Conservation (phyloP, 2,113 vertebrate genomes). For the Uropsilus gracilis region DNA sequence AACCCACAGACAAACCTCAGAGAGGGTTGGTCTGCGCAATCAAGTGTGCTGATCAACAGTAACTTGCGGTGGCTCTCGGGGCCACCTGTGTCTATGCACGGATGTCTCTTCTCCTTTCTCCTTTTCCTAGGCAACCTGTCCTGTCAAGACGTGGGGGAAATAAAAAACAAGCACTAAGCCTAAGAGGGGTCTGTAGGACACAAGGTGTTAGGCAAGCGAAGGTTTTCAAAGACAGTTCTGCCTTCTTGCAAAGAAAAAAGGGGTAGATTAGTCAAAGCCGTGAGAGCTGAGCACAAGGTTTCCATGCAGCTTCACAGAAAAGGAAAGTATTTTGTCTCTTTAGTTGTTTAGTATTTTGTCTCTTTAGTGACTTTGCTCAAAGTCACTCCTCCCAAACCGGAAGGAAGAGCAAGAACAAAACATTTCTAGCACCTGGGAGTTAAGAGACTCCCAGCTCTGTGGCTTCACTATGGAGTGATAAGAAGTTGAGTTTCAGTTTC, state of each 20-base stretch:
- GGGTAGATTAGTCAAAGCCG: neutral
- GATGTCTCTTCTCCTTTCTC: too few species aligned
- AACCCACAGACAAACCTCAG: neutral
- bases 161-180: too few species aligned
- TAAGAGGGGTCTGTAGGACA: neutral
- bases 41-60: neutral
- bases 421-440: neutral
- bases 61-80: neutral
- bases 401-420: neutral
- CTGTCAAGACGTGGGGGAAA: too few species aligned
- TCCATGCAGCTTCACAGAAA: neutral
- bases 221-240: too few species aligned
- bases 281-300: neutral
- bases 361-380: neutral
- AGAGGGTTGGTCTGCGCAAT: neutral
- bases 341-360: neutral
- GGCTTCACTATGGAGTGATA: neutral
- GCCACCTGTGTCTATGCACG: too few species aligned
- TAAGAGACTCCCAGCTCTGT: neutral
- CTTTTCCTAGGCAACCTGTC: too few species aligned
- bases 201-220: too few species aligned
- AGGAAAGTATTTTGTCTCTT: neutral
- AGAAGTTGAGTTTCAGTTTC: neutral
- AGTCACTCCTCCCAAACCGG: neutral
- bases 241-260: neutral